Conservation (phyloP, 2,888 invertebrate genomes). For the Auanema freiburgensis region DNA sequence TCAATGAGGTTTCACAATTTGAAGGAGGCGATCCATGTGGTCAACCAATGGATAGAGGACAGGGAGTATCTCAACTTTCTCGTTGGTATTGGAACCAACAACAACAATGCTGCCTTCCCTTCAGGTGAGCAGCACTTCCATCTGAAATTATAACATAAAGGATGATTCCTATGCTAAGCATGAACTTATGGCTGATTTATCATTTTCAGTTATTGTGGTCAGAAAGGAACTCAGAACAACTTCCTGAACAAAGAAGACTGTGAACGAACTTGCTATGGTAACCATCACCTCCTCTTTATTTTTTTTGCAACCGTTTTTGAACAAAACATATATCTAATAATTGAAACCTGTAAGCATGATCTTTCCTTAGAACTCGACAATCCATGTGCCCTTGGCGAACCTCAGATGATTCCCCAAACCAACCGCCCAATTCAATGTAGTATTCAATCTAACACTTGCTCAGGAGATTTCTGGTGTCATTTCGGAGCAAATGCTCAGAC, state of each 20-base stretch:
- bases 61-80: conserved; percentile 49
- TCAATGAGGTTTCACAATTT: background rate
- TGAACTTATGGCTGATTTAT: background rate
- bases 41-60: conserved; percentile 56
- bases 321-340: background rate
- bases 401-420: conserved; percentile 44
- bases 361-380: conserved; percentile 55
- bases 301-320: conserved; percentile 2
- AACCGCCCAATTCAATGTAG: conserved; percentile 52
- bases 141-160: background rate
- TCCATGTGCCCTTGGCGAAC: conserved; percentile 60
- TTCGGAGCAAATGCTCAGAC: conserved; percentile 59
- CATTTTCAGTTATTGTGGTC: conserved; percentile 54
- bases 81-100: conserved; percentile 49
- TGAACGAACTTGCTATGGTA: conserved; percentile 60
- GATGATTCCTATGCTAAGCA: background rate
- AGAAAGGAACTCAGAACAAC: conserved; percentile 62
- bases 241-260: conserved; percentile 59
- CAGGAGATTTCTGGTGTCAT: conserved; percentile 59
- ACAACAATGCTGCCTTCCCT: conserved; percentile 42
- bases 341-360: conserved; percentile 1
- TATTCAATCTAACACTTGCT: conserved; percentile 40
- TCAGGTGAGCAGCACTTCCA: conserved; percentile 15
- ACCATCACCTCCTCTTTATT: conserved; percentile 12
- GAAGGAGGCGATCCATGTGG: conserved; percentile 61